A percentile compares a stretch with the other conserved stretches of the same genome.
phyloP scores from a whole-genome alignment of 2,797 vertebrate genomes.

The Anisognathus igniventris region DNA sequence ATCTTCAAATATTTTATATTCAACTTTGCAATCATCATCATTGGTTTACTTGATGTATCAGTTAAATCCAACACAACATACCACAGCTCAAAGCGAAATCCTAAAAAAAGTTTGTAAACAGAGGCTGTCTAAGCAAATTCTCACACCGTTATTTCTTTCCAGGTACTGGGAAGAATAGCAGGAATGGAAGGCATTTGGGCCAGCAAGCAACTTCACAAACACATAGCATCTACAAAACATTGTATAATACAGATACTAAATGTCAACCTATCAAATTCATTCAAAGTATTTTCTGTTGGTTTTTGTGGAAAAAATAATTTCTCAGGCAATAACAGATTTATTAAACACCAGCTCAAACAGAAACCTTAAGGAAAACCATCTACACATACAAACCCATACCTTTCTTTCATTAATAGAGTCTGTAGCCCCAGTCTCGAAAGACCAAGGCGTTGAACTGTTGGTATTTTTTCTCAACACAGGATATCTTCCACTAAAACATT shows the following conservation, averaged over 20 bases:
- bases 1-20: neutral
- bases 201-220: neutral
- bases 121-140: neutral
- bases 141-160: neutral
- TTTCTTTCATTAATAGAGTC: neutral
- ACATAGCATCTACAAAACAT: fast-evolving
- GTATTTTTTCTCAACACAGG: neutral
- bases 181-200: neutral
- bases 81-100: neutral
- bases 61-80: neutral
- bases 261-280: neutral
- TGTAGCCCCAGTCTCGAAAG: neutral
- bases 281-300: neutral
- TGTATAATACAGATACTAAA: neutral
- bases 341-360: neutral
- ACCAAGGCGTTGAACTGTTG: neutral
- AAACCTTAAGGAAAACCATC: neutral
- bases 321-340: neutral
- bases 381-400: neutral
- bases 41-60: neutral
- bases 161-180: neutral
- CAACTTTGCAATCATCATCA: neutral
- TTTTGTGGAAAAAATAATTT: neutral
- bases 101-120: neutral
- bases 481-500: neutral